Base-by-base conservation (phyloP, 2,113 vertebrate genomes). In the Aegypius monachus region DNA sequence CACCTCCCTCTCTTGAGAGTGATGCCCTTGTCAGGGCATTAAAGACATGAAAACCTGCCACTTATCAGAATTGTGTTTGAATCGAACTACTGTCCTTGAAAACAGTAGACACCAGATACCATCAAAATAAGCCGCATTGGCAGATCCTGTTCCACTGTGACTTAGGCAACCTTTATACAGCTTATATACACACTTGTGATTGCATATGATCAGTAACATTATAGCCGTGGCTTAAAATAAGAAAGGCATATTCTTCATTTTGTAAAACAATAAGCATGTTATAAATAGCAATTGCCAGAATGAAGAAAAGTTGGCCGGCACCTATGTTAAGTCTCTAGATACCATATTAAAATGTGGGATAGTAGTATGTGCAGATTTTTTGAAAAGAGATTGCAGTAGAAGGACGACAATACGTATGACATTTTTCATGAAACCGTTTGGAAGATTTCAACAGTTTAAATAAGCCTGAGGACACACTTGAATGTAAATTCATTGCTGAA, bases 41-140 rank as follows among this genome's bases (percentile, higher is more conserved):
- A 98, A 98, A 98, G 98, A 98, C 97, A 97, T 52, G 91, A 97
- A 98, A 98, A 98, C 96, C 97, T 98, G 97, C 95, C 97, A 98
- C 98, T 98, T 98, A 98, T 97, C 98, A 98, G 97, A 98, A 98
- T 62, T 98, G 97, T 97, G 96, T 98, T 96, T 98, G 98, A 98
- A 98, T 98, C 94, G 97, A 98, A 98, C 97, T 92, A 88, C 97
- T 97, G 98, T 96, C 98, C 98, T 98, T 98, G 98, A 98, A 97
- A 98, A 97, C 94, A 93, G 96, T 42, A 96, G 97, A 97, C 97
- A 97, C 91, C 92, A 97, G 98, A 98, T 98, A 97, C 55, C 90
- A 98, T 98, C 98, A 96, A 90, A 92, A 96, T 80, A 73, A 96
- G 94, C 75, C 56, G 79, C 95, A 82, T 3, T 94, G 90, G 96